phyloP scores from a whole-genome alignment of 2,797 vertebrate genomes.

The Xenops minutus region DNA sequence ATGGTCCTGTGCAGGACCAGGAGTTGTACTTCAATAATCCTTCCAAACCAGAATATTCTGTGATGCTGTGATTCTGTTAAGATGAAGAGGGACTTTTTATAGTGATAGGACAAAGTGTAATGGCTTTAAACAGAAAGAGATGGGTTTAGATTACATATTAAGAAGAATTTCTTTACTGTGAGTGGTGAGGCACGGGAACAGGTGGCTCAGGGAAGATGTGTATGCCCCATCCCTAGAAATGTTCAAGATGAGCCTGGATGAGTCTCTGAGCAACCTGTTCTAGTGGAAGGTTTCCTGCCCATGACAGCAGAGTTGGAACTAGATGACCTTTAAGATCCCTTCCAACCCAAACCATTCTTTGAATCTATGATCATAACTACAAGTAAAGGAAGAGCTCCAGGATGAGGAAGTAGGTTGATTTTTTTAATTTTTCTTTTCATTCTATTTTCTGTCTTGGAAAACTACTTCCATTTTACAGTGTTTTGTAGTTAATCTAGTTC shows the following conservation, averaged over 20 bases:
- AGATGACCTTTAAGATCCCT: not conserved
- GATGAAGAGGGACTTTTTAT: not conserved
- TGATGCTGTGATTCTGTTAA: not conserved
- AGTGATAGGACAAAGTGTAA: not conserved
- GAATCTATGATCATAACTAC: not conserved
- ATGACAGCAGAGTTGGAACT: not conserved
- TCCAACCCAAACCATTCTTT: not conserved
- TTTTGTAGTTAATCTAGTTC: slow-evolving; percentile 3
- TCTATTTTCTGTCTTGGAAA: not conserved
- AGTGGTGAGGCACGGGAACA: not conserved
- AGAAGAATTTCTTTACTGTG: not conserved
- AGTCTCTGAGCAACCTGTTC: not conserved
- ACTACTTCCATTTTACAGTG: not conserved
- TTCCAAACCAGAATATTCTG: not conserved
- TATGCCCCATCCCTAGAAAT: not conserved
- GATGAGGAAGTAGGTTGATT: not conserved
- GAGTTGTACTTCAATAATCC: not conserved
- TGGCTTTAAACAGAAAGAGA: not conserved
- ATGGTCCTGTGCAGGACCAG: not conserved
- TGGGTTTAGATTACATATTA: not conserved
- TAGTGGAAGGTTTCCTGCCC: not conserved
- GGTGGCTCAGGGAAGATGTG: not conserved
- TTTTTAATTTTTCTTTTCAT: not conserved
- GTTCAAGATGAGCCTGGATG: not conserved
- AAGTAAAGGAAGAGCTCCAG: not conserved